Conservation (phyloP, 2,797 vertebrate genomes). For the Thripadectes ignobilis region DNA sequence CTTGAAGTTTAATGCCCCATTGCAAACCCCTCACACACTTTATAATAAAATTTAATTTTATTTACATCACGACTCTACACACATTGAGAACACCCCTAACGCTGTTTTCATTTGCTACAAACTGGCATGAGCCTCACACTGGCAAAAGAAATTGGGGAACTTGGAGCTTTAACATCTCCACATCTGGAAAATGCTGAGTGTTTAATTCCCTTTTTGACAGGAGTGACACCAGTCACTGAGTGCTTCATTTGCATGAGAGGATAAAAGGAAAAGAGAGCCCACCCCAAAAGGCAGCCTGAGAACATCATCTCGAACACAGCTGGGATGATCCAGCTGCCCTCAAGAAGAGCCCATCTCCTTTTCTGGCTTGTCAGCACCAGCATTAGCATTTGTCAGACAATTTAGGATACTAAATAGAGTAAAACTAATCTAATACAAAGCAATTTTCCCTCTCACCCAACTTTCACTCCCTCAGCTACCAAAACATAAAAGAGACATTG, state of each 20-base stretch:
- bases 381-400: not conserved
- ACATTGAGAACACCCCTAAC: not conserved
- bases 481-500: not conserved
- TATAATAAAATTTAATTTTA: not conserved
- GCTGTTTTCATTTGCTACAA: not conserved
- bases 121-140: not conserved
- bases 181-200: not conserved
- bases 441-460: not conserved
- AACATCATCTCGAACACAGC: not conserved
- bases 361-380: not conserved
- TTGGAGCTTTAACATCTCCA: not conserved
- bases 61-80: not conserved
- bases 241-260: not conserved
- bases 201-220: not conserved
- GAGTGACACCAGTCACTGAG: not conserved
- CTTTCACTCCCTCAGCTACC: not conserved
- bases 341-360: not conserved
- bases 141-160: not conserved
- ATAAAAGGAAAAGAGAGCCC: not conserved
- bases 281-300: not conserved
- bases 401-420: not conserved
- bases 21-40: not conserved
- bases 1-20: not conserved
- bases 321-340: not conserved
- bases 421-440: not conserved